Evolutionary conservation across 92 coral and sea anemone species (phyloP), one percentile per base, ranked within the genome.

Genomic region (Palythoa grandis): DNA sequence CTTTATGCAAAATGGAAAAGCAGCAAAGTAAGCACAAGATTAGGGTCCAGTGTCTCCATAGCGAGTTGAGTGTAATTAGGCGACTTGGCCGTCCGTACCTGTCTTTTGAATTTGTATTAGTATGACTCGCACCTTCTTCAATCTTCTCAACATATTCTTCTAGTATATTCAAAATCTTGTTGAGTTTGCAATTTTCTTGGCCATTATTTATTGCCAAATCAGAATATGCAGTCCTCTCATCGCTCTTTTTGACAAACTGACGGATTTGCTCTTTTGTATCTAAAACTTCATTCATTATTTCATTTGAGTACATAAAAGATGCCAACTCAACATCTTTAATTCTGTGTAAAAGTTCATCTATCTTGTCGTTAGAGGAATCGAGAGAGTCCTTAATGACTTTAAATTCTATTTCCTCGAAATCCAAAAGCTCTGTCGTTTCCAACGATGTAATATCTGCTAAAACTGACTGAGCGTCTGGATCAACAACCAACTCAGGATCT

Each of bases 401-500:
- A 22, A 47, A 66, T 25, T 77, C 85, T 25, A 86, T 77, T 53
- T 90, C 93, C 23, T 90, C 88, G 53, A 87, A 90, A 77, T 82
- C 58, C 58, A 90, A 40, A 39, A 90, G 54, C 68, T 82, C 79
- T 12, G 70, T 69, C 20, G 48, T 68, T 72, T 90, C 88, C 2
- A 90, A n/a, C 3, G 84, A 79, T 16, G 24, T 66, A 37, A 93
- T 65, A 0, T 91, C 82, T 4, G 63, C 74, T 3, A 93, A 52
- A 11, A 93, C 91, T 14, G 38, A 54, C 65, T 78, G 87, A 65
- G 88, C 94, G 37, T 85, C 87, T 5, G 87, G 83, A 70, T 93
- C 96, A 2, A 58, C 71, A 39, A 69, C 38, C 20, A 95, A 70
- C 52, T 84, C 94, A 14, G 97, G 93, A 78, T 94, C 98, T 66